Evolutionary conservation across 2,797 vertebrate genomes (phyloP), one percentile per base, ranked within the genome.

Genomic region (Hipposideros larvatus): DNA sequence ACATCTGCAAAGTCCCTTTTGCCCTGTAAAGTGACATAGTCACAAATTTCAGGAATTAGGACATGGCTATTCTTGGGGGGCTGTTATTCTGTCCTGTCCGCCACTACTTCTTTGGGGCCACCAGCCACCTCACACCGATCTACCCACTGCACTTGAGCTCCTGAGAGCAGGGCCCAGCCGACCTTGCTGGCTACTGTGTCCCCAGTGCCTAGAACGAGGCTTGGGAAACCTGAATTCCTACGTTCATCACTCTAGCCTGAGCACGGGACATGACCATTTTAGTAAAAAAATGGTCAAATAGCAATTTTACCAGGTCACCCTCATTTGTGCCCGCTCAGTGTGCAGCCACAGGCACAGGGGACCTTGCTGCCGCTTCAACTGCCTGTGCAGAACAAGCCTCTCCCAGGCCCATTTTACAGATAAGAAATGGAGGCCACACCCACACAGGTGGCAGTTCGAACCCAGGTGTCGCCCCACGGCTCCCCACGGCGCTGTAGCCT

Each of bases 91-190:
- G 31, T 11, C 73, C 24, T 11, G 31, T 11, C 73, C 21, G n/a
- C 24, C 66, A 24, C 1, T 0, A 46, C 55, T 85, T 48, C 48
- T 41, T 51, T 6, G n/a, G 34, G 13, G 48, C 89, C 71, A 19
- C 43, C 21, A 22, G 51, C 53, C 18, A 0, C 55, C 71, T 53
- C 51, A 0, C 0, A 7, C 57, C 55, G 0, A 0, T 1, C 78
- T 41, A 34, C 89, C 89, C 18, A 0, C 55, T 24, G 48, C 46
- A 26, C 41, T 1, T 26, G 34, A 15, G 11, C 15, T 68, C 48
- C 15, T 13, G 21, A 65, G 46, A 15, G 18, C 80, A 51, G 5
- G n/a, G 22, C 66, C 34, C 7, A 31, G 55, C 37, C 10, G 2
- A 26, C 26, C 37, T 37, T 2, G 0, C 37, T 48, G 22, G 37